Conservation (phyloP, 2,113 vertebrate species). For the Macroglossus sobrinus region DNA sequence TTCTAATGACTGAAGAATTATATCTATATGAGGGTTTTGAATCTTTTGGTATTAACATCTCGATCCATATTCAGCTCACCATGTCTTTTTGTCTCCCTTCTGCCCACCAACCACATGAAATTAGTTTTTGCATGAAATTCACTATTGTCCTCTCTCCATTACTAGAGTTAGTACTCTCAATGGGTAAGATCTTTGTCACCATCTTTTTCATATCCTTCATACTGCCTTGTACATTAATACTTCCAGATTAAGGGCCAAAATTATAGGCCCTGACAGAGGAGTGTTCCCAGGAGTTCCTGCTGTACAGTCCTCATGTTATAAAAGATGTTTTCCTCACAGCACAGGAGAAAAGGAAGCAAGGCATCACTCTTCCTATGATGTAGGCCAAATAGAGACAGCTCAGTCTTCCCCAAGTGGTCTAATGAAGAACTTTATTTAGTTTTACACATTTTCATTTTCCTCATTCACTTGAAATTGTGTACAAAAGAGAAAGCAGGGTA, state of each 20-base stretch:
- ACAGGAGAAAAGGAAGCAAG: background rate
- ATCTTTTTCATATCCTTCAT: background rate
- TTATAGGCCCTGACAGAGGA: background rate
- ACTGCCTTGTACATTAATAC: background rate
- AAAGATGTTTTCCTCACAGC: background rate
- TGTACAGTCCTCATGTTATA: background rate
- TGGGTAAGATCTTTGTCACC: background rate
- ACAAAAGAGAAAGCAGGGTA: background rate
- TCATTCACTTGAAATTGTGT: background rate
- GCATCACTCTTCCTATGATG: fast-evolving
- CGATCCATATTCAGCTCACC: background rate
- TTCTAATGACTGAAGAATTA: background rate
- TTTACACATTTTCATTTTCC: background rate
- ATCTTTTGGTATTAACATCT: fast-evolving
- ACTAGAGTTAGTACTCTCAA: background rate
- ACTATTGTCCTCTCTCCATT: background rate
- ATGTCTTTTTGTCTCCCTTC: background rate
- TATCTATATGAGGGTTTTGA: fast-evolving
- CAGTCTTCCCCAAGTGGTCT: background rate
- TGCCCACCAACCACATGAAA: background rate
- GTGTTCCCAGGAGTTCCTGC: background rate
- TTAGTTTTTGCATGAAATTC: background rate
- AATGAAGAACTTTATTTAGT: background rate
- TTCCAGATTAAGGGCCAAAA: background rate
- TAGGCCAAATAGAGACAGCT: background rate